These are phyloP conservation scores for Hemichromis elongatus DNA, from an alignment of 2,113 vertebrate species.

Conservation along the genomic window DNA sequence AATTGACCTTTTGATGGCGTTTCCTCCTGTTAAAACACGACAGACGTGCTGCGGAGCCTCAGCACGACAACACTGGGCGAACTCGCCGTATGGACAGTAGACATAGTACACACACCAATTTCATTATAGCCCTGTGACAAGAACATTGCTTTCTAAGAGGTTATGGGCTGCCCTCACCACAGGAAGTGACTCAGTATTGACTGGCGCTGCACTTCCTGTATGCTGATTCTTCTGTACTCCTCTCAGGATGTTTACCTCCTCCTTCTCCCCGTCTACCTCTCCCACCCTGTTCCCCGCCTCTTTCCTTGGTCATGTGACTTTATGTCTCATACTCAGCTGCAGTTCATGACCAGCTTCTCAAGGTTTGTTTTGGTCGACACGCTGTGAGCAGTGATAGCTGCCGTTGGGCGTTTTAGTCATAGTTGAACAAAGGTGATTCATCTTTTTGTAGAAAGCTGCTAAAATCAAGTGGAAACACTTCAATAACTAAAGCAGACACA, in stretches of 20 bases:
- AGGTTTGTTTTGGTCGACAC: background rate
- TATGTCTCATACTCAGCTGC: background rate
- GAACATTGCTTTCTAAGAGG: conserved; percentile 31
- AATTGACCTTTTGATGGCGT: background rate
- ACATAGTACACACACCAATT: background rate
- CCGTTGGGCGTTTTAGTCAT: background rate
- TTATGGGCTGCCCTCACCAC: conserved; percentile 28
- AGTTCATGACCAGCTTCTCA: background rate
- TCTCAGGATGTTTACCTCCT: conserved; percentile 68
- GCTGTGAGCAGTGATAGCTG: background rate
- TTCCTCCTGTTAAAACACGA: background rate
- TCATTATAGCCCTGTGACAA: background rate
- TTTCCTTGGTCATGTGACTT: conserved; percentile 5
- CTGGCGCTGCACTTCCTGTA: conserved; percentile 65
- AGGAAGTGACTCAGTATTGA: conserved; percentile 74
- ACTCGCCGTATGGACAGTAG: background rate
- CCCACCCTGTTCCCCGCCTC: background rate
- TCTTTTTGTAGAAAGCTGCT: background rate
- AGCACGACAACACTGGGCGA: background rate
- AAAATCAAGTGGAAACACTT: background rate
- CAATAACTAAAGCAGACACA: background rate
- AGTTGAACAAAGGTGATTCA: background rate
- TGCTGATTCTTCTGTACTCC: conserved; percentile 49
- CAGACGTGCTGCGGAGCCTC: background rate
- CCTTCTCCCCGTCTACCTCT: conserved; percentile 1